Conservation (phyloP, 2,797 vertebrate genomes). For the Halcyon smyrnensis region DNA sequence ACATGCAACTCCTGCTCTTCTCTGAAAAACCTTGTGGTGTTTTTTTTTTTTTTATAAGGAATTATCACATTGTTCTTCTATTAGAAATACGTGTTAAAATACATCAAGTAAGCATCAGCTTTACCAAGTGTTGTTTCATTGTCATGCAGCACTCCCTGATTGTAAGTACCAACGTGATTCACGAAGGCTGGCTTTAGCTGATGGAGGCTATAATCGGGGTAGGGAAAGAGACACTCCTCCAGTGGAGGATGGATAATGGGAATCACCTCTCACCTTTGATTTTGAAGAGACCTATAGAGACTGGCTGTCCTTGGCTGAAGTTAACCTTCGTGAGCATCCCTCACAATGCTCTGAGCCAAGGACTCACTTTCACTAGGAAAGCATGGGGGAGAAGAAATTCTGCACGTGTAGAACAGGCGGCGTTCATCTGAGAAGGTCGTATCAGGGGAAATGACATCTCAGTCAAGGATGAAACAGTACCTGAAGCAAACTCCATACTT, state of each 20-base stretch:
- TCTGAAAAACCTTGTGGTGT: neutral
- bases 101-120: neutral
- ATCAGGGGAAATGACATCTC: neutral
- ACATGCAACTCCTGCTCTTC: neutral
- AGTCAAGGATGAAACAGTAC: conserved; percentile 12
- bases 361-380: neutral
- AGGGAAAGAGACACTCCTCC: neutral
- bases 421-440: conserved; percentile 22
- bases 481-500: neutral
- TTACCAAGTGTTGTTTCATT: neutral
- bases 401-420: neutral
- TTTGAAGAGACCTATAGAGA: neutral
- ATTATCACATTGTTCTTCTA: neutral
- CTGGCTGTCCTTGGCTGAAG: conserved; percentile 27
- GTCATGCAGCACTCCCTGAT: neutral
- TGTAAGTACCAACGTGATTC: neutral
- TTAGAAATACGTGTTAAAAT: neutral
- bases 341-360: neutral
- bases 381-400: neutral
- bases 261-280: conserved; percentile 38
- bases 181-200: neutral
- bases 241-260: neutral
- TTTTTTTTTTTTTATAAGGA: neutral
- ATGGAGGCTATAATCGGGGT: neutral
- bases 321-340: neutral